Base-by-base conservation (phyloP, 37 sponge, comb jelly and placozoan species). In the Aplysina aerophoba region DNA sequence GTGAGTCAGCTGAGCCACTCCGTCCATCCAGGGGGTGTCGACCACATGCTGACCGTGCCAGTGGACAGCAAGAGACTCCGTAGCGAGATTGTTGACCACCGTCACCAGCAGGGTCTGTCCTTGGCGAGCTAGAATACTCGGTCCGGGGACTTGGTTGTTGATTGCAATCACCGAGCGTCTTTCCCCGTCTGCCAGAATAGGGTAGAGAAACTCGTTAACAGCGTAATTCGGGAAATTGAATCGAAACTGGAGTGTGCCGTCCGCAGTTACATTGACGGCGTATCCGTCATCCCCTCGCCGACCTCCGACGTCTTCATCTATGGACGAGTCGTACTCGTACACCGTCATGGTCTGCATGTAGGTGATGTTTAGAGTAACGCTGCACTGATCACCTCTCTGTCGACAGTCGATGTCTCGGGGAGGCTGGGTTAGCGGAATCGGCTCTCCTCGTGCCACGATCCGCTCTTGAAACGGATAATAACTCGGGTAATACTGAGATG, bases 1-100 rank as follows among this genome's bases (percentile, higher is more conserved):
- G 34, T 94, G 94, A 13, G 94, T 80, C 27, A 94, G 39, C 12
- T 65, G 63, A 8, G 74, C 89, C 17, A 90, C 94, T n/a, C 94
- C 94, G 83, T 94, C 94, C 91, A 90, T 90, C 89, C 89, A 90
- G 27, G 88, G 89, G n/a, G 87, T 88, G 25, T 86, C 53, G 25
- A 36, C 78, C 77, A 88, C 91, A 55, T 90, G 88, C 89, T 91
- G 87, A 4, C 94, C 94, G 55, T 94, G 94, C 94, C 94, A 94
- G 67, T 94, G 94, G 72, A 94, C 83, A 34, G 89, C 77, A 60
- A 77, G 88, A 33, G 69, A 77, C 40, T 94, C 91, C 74, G 59
- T 86, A 3, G 35, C 65, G 0, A 94, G 87, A 1, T 83, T 58
- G 40, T 94, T 94, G 57, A 34, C 20, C 15, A 94, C 91, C 69